Evolutionary conservation across 2,888 invertebrate species (phyloP).

Genomic region (Mesoligia furuncula): DNA sequence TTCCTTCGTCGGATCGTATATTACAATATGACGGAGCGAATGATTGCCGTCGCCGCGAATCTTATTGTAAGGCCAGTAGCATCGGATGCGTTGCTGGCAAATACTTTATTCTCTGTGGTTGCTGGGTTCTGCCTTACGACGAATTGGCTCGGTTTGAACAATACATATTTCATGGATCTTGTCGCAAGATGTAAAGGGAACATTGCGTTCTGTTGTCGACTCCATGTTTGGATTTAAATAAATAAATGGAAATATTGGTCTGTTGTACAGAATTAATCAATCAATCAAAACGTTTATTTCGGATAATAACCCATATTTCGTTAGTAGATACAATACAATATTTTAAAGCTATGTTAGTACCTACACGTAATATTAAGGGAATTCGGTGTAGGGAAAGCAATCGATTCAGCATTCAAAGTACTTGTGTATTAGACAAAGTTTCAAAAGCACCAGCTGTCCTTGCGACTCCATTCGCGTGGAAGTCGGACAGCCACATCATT

Average conservation of each 20-base stretch:
- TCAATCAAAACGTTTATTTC: no score
- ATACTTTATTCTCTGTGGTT: no score
- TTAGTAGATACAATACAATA: no score
- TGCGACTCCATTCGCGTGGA: not conserved
- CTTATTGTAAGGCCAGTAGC: conserved; percentile 28
- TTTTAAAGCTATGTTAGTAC: no score
- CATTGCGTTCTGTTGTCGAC: conserved; percentile 10
- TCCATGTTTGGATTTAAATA: conserved; percentile 30
- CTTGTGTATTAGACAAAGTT: not conserved
- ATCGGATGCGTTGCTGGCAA: conserved; percentile 29
- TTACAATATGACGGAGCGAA: conserved; percentile 32
- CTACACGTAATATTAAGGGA: no score
- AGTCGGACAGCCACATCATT: not conserved
- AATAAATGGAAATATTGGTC: not conserved
- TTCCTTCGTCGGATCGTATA: conserved; percentile 9
- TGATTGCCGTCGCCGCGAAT: conserved; percentile 38
- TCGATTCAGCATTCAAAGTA: not conserved
- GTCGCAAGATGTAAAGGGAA: conserved; percentile 15
- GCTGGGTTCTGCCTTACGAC: conserved; percentile 12
- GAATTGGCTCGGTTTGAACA: conserved; percentile 31
- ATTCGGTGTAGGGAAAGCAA: not conserved
- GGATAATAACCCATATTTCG: no score
- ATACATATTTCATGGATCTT: conserved; percentile 59
- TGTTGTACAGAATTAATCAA: not conserved
- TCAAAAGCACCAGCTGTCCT: not conserved